Evolutionary conservation across 2,888 invertebrate genomes (phyloP), one percentile per base, ranked within the genome.

Genomic region (Diogma glabrata): DNA sequence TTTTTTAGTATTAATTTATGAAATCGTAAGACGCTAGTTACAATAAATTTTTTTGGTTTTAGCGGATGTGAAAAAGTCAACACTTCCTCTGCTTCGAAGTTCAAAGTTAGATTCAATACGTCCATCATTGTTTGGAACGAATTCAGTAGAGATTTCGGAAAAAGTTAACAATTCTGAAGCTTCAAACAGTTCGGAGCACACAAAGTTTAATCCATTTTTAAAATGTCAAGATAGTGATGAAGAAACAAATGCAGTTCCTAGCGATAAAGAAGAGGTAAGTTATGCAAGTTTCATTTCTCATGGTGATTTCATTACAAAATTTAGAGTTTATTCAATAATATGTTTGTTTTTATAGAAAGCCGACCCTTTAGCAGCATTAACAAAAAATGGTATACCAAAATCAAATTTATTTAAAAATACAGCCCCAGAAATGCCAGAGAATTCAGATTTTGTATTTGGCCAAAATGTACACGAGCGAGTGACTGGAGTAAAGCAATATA

Each of bases 381-480:
- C 64, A 4, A 69, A 66, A 56, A 69, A 68, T 57, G 66, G 69
- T 12, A 60, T 67, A 43, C 67, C 67, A 38, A 64, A 69, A 17
- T 58, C 65, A 28, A 69, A 64, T 54, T 59, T 70, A 52, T 67
- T 69, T 59, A 61, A 64, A 3, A 62, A 64, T 7, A 12, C 14
- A 20, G 30, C 23, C 30, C 61, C 67, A 22, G 66, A 67, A 28
- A 58, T 69, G 36, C 75, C 81, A 3, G 67, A 71, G 52, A 72
- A 75, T 45, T 77, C 77, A 22, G 80, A 82, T 28, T 93, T 92
- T 73, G 85, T 93, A 12, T 94, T 94, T 68, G 93, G 93, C 2
- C 89, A 92, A 67, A 93, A 93, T 70, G 75, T 93, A 47, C 86
- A 87, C 61, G 91, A 88, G 58, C 75, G 92, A 59, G 91, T 90